Evolutionary conservation across 1,140 invertebrate genomes (phyloP), one percentile per base, ranked within the genome.

Genomic region (Aradophagus sp.): DNA sequence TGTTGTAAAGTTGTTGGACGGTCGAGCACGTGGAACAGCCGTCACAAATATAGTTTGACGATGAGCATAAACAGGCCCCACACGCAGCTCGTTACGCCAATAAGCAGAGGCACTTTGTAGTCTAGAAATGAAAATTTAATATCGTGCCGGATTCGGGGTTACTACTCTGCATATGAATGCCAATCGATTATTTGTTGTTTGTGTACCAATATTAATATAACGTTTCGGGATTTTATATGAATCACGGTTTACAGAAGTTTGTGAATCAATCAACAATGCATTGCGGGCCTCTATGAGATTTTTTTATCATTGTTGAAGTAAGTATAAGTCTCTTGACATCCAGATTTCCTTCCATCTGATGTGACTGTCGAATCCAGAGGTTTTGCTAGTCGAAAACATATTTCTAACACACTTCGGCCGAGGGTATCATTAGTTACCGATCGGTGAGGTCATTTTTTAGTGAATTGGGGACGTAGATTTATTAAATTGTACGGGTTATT

Each of bases 1-100:
- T 78, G 82, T 83, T 70, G 77, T 79, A 78, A 83, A 75, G 80
- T 78, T 81, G 83, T 77, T 80, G 76, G 80, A 72, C 71, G 81
- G 74, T 82, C 77, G 77, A 76, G 76, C 77, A 69, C 77, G 74
- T 78, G 76, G 78, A 80, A 81, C 80, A 82, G 81, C 81, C 84
- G 86, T 90, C 89, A 90, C 87, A 90, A 89, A 90, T 90, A 90
- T 83, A 88, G 87, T 89, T 89, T 89, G 86, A 90, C 88, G 84
- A 90, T 87, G 85, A 90, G 88, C 84, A 86, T 85, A 79, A 90
- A 87, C 80, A 91, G 86, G 86, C 89, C 90, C 89, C 90, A 90
- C 72, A 91, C 87, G 85, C 89, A 91, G 86, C 89, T 90, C 84
- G 89, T 90, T 81, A 91, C 87, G 84, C 90, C 90, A 86, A 91